Evolutionary conservation across 2,888 invertebrate genomes (phyloP).

Genomic region (Falcaria lacertinaria): DNA sequence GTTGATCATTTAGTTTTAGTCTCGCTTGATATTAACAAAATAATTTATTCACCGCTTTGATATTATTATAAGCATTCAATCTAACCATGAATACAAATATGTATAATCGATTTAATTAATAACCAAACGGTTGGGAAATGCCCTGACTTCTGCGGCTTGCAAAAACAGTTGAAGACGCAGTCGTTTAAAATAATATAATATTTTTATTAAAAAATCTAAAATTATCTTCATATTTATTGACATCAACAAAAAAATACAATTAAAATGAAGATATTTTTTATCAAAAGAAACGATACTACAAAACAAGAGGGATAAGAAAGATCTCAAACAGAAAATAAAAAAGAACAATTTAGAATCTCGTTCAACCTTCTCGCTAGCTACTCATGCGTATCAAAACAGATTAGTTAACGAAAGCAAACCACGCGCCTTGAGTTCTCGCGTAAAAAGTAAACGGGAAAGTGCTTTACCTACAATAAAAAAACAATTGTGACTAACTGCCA

Average conservation of each 20-base stretch:
- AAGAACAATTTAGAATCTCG: constrained; percentile 26
- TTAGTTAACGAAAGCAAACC: constrained; percentile 31
- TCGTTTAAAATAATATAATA: too few species aligned
- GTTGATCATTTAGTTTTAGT: constrained; percentile 10
- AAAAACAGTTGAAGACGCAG: too few species aligned
- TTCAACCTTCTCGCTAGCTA: constrained; percentile 26
- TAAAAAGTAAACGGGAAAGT: constrained; percentile 53
- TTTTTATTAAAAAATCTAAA: not conserved
- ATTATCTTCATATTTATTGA: too few species aligned
- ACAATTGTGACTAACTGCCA: constrained; percentile 26
- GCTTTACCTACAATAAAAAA: constrained; percentile 47
- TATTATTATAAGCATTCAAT: not conserved
- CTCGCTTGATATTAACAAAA: constrained; percentile 5
- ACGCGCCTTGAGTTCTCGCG: constrained; percentile 28
- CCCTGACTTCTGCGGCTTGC: too few species aligned
- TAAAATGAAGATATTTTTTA: too few species aligned
- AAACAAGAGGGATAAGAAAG: not conserved
- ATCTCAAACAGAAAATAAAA: not conserved
- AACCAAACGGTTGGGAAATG: too few species aligned
- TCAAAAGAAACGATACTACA: too few species aligned
- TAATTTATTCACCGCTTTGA: not conserved
- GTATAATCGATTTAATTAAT: too few species aligned
- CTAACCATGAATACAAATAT: not conserved
- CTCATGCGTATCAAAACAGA: constrained; percentile 49
- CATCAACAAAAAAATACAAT: too few species aligned